Percentiles rank a stretch among this genome's conserved stretches.
Conservation (phyloP, 2,888 invertebrate genomes). For the Melanostoma mellinum region DNA sequence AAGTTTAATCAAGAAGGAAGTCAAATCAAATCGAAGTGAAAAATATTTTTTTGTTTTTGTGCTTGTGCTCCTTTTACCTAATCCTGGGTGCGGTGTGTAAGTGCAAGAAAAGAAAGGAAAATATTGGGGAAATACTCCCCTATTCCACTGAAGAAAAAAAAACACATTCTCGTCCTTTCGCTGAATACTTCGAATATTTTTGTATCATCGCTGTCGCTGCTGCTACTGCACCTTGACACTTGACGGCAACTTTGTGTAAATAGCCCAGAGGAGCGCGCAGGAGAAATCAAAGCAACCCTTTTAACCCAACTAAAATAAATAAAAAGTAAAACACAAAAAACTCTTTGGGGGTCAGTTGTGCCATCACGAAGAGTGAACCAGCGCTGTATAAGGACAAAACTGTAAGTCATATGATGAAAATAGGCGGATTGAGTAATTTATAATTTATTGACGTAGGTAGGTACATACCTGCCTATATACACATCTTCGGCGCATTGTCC, state of each 20-base stretch:
- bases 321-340: conserved; percentile 6
- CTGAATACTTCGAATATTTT: conserved; percentile 41
- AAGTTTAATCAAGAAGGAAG: conserved; percentile 5
- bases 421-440: conserved; percentile 63
- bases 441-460: conserved; percentile 68
- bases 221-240: conserved; percentile 63
- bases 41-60: conserved; percentile 49
- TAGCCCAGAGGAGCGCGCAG: conserved; percentile 39
- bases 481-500: neutral
- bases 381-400: conserved; percentile 47
- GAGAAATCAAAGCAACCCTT: conserved; percentile 4
- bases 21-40: neutral
- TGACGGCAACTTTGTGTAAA: conserved; percentile 49
- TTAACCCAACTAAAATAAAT: too few relatives aligned
- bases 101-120: conserved; percentile 31
- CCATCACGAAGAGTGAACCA: conserved; percentile 36
- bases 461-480: conserved; percentile 15
- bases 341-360: conserved; percentile 20
- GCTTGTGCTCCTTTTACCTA: conserved; percentile 28
- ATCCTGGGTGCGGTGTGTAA: conserved; percentile 66
- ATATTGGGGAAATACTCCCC: conserved; percentile 1
- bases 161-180: conserved; percentile 43
- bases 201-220: conserved; percentile 25
- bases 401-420: conserved; percentile 54
- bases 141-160: conserved; percentile 21